Evolutionary conservation across 2,888 invertebrate species (phyloP), one percentile per base, ranked within the genome.

Genomic region (Tuberolachnus salignus): DNA sequence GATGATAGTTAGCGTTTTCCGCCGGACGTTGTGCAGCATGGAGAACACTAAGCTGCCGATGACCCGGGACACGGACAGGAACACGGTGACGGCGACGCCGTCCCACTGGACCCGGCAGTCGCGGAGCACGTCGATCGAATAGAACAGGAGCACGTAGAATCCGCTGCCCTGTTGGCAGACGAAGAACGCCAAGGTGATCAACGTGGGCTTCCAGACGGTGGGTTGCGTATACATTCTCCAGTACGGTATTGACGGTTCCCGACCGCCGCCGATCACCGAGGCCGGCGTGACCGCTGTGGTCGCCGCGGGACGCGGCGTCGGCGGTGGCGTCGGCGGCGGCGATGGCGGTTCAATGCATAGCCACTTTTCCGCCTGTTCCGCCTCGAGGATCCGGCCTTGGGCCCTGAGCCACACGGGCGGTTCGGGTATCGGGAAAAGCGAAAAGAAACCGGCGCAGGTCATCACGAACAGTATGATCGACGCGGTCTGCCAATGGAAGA

Each of bases 391-490:
- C 9, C 64, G 74, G 1, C 81, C 81, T 9, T 51, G 44, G 16
- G 61, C 16, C 46, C 80, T 55, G n/a, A 81, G 61, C 81, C 81
- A 81, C 42, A 61, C 16, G 0, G 81, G 81, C 23, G 81, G 53
- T 53, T 81, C 81, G 16, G 81, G 81, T 16, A 81, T 13, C 1
- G 75, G 13, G 72, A 80, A 81, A 14, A 81, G 46, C 10, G 75
- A 26, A 13, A 63, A 16, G 57, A 61, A 70, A 9, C 80, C 70
- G 11, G 55, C 42, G 16, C 63, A 14, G 21, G 55, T 64, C 14
- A 59, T 1, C 23, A 21, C 73, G n/a, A 59, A 42, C 34, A 81
- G 23, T n/a, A 81, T 55, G 1, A 51, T 6, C 19, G 74, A 67
- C 44, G 57, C 34, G 0, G 61, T 57, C 9, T 53, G 34, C 81